A percentile compares a stretch with the other conserved stretches of the same genome.
Evolutionary conservation across 2,113 vertebrate species (phyloP).

Genomic region (Centropristis striata): DNA sequence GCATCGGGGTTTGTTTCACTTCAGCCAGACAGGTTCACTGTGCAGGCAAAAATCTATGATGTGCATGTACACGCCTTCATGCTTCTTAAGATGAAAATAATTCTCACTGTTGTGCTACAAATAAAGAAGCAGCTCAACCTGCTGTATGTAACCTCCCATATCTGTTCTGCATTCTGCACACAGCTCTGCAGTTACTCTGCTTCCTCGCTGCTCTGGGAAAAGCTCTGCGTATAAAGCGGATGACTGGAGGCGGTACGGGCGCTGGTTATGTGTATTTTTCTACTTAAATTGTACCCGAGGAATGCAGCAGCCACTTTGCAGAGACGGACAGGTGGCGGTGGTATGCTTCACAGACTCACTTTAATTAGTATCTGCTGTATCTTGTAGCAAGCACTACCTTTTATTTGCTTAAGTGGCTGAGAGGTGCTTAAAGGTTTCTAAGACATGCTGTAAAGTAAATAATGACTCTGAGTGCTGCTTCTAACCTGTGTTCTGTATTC

Average conservation of each 20-base stretch:
- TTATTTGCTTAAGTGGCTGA: constrained; percentile 34
- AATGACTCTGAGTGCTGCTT: neutral
- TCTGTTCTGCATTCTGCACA: neutral
- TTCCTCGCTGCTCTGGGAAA: neutral
- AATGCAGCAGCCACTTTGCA: neutral
- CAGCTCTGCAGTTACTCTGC: constrained; percentile 2
- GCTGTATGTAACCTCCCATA: neutral
- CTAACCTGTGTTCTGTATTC: neutral
- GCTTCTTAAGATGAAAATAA: neutral
- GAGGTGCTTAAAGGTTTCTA: constrained; percentile 24
- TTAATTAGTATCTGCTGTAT: constrained; percentile 47
- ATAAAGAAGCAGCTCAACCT: neutral
- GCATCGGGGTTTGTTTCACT: too few species aligned
- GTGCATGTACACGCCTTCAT: neutral
- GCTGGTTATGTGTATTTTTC: neutral
- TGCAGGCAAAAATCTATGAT: too few species aligned
- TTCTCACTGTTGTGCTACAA: neutral
- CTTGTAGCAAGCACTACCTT: constrained; percentile 3
- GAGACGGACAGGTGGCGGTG: constrained; percentile 46
- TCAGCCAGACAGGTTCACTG: too few species aligned
- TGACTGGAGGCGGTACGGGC: neutral
- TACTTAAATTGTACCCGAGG: constrained; percentile 27
- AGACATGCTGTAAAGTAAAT: constrained; percentile 19
- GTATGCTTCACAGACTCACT: constrained; percentile 45
- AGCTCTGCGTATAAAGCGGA: neutral